Conservation (phyloP, 2,797 vertebrate genomes). For the Periophthalmus magnuspinnatus region DNA sequence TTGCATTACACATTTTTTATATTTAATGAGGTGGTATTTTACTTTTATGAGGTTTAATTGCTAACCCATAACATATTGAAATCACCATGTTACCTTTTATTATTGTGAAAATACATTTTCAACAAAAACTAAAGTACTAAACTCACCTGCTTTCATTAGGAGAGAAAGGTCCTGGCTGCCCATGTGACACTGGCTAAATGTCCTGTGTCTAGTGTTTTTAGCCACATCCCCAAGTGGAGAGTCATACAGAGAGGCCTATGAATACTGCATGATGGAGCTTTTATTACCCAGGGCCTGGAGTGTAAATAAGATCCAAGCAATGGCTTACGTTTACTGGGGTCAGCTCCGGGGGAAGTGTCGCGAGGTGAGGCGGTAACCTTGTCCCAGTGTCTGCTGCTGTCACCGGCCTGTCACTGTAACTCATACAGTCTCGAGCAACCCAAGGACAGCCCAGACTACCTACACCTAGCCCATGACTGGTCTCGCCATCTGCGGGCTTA, state of each 20-base stretch:
- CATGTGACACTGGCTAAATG: constrained; percentile 53
- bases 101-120: too few species aligned
- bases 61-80: too few species aligned
- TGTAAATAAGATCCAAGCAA: constrained; percentile 78
- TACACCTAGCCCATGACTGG: constrained; percentile 47
- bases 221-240: constrained; percentile 72
- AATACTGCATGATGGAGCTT: constrained; percentile 80
- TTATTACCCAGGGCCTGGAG: constrained; percentile 73
- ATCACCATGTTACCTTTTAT: too few species aligned
- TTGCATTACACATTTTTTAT: too few species aligned
- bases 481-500: constrained; percentile 31
- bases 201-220: constrained; percentile 52
- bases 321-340: constrained; percentile 78
- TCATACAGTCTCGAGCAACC: constrained; percentile 69
- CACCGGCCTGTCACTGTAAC: constrained; percentile 75
- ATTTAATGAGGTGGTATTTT: too few species aligned
- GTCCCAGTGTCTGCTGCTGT: constrained; percentile 68
- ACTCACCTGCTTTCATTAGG: constrained; percentile 1
- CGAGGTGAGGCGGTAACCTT: constrained; percentile 71
- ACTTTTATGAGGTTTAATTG: too few species aligned
- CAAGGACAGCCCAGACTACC: constrained; percentile 67
- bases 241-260: constrained; percentile 67
- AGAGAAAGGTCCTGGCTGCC: constrained; percentile 30
- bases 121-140: too few species aligned
- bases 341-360: constrained; percentile 75